Evolutionary conservation across 2,797 vertebrate species (phyloP), one percentile per base, ranked within the genome.

Genomic region (Phataginus tetradactyla): DNA sequence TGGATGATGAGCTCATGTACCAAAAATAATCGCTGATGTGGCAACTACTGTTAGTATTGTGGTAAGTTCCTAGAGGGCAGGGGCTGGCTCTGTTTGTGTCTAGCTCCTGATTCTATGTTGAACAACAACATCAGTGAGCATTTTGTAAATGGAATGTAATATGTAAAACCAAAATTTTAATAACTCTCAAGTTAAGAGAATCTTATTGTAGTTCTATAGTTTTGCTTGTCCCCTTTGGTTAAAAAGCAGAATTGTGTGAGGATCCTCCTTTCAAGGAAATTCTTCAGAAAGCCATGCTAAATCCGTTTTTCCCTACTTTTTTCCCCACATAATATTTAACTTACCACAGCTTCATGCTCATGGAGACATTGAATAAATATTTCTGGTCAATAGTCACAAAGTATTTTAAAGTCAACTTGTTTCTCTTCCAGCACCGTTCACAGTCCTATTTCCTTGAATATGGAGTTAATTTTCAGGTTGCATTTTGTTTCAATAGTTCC

Each of bases 251-350:
- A 92, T 90, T 92, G 86, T 20, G 29, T 72, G 57, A 95, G 3
- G 57, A 96, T 97, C 86, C 79, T 90, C 79, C 96, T 98, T 95
- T 96, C 45, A 95, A 84, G 69, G 78, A 93, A 96, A 91, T 97
- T 97, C 86, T 97, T 94, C 45, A 93, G 94, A 96, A 97, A 95
- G 87, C 90, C 94, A 90, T 39, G 11, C 66, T 91, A 94, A 96
- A 87, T 92, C 80, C 87, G 37, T 85, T 95, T 34, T 90, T 94
- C 42, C 49, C 55, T 53, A 68, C 37, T 20, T 84, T 59, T 85
- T 74, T 29, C 32, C 14, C 39, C 34, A 74, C 45, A 89, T 21
- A 81, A 29, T 71, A 69, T 93, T 96, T 92, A 81, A 90, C 79
- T 95, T 61, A 86, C 90, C 94, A 89, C 86, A 96, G 66, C 29